Base-by-base conservation (phyloP, 2,888 invertebrate species). In the Cryptocephalus moraei region DNA sequence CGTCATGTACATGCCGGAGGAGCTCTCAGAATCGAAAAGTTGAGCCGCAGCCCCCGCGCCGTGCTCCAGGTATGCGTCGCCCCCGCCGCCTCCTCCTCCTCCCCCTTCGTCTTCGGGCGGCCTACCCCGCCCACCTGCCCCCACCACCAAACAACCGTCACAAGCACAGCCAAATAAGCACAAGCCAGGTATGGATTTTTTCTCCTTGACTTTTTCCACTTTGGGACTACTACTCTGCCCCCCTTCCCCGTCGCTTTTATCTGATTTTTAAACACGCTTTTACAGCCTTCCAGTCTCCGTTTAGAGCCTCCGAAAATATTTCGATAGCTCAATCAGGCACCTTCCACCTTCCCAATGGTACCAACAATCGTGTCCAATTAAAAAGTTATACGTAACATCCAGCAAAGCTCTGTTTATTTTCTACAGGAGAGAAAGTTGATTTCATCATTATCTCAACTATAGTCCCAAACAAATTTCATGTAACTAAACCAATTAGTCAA, bases 131-230 rank as follows among this genome's bases (percentile, higher is more conserved):
- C 60, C 59, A 51, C 59, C 61, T 54, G 61, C 63, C 62, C 64
- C 64, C 61, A 64, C 58, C 60, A 64, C 62, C 62, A 67, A 61
- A 62, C 64, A 67, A 59, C 63, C 62, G 62, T 66, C 63, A 63
- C 65, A 67, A 63, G 64, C 65, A 62, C 67, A 67, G 63, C 64
- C 66, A 64, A 62, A 64, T 60, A 66, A 65, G 65, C 66, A 58
- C 58, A 66, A 63, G 64, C 66, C 62, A 58, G 62, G 59, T 61
- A 63, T 61, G 60, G 47, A 50, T 46, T 50, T 51, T 49, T 48
- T 47, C 43, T 45, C 49, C 46, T 40, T 44, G 39, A 43, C 43
- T 45, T 45, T 36, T 32, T 44, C 39, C 33, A n/a, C 39, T 34
- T 36, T 44, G 34, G 36, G n/a, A 36, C 36, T 36, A 36, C 36